Conservation (phyloP, 2,888 invertebrate species). For the Melinopterus prodromus region DNA sequence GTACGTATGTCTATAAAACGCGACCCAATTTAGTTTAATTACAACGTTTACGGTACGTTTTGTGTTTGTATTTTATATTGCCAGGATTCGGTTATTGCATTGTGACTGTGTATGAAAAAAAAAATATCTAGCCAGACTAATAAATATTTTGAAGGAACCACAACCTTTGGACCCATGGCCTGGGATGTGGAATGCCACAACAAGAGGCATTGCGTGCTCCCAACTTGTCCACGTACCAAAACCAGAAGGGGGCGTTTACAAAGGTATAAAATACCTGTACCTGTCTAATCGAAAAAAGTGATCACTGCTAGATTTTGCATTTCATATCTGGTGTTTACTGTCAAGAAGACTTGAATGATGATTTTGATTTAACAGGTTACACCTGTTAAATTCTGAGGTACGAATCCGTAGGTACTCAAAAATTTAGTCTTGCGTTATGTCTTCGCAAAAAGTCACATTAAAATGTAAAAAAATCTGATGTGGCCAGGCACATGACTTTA, state of each 20-base stretch:
- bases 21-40: too few relatives aligned
- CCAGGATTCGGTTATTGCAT: neutral
- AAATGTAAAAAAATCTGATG: too few relatives aligned
- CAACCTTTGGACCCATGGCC: conserved; percentile 65
- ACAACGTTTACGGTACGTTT: neutral
- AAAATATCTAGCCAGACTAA: neutral
- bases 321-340: too few relatives aligned
- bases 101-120: neutral
- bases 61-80: neutral
- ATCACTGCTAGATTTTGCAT: too few relatives aligned
- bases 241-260: conserved; percentile 31
- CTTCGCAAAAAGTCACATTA: too few relatives aligned
- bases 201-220: conserved; percentile 23
- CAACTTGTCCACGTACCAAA: conserved; percentile 35
- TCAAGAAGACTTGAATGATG: too few relatives aligned
- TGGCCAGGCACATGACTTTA: too few relatives aligned
- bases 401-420: too few relatives aligned
- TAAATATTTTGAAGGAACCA: conserved; percentile 58
- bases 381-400: too few relatives aligned
- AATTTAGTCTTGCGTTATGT: too few relatives aligned
- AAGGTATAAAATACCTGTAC: neutral
- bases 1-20: neutral
- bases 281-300: too few relatives aligned
- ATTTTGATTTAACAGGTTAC: neutral
- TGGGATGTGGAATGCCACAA: conserved; percentile 71